Evolutionary conservation across 2,113 vertebrate genomes (phyloP), one percentile per base, ranked within the genome.

Genomic region (Dunckerocampus dactyliophorus): DNA sequence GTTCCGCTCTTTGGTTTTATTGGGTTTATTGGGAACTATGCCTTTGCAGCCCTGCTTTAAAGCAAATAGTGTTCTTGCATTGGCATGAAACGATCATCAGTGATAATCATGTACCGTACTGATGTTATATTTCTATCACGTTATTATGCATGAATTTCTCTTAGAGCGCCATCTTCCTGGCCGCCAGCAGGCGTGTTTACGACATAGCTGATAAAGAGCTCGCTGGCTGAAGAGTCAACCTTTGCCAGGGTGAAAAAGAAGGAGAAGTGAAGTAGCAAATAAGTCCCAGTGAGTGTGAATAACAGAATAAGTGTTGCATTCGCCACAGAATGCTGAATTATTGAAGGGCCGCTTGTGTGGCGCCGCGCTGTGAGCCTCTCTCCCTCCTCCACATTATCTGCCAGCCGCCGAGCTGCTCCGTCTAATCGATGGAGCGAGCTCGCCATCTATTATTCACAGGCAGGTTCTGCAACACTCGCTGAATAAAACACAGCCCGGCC

Each of bases 381-480:
- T 5, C 24, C 24, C 24, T 5, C 24, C 24, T 5, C 24, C 24
- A 28, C 75, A 67, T 84, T 82, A 85, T 84, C 82, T 78, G 75
- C 79, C 78, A 74, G 65, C 65, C 63, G 57, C 61, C 43, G 48
- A 47, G n/a, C 59, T n/a, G 24, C 51, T 19, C 24, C 51, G 74
- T 77, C 65, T 81, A 73, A 67, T 71, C 64, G 69, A 68, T 20
- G 51, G 75, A 66, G 67, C 74, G 2, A 6, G 19, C 67, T 58
- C 1, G 6, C 47, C 68, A 87, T 84, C 75, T 76, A 84, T 84
- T 83, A 88, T 87, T 88, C 73, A 84, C 71, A 77, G 60, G 50
- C 72, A 71, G 79, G 80, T 81, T 75, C 67, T 60, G 55, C 59
- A 63, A 71, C 51, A 61, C 69, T 57, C 58, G 69, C 58, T 65